Evolutionary conservation across 2,888 invertebrate genomes (phyloP), one percentile per base, ranked within the genome.

Genomic region (Cheilosia pagana): DNA sequence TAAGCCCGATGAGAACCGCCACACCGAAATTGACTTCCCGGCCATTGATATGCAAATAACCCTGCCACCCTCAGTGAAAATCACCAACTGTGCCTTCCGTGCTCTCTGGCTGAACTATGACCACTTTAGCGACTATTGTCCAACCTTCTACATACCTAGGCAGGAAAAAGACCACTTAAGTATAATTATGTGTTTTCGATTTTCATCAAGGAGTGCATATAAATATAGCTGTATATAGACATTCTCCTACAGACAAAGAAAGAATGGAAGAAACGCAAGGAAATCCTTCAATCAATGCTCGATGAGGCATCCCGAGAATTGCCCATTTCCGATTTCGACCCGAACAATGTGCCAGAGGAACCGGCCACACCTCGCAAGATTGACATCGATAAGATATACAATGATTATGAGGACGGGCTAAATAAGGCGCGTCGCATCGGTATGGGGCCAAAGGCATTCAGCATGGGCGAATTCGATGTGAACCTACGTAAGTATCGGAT

Each of bases 401-500:
- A 90, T 7, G 92, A 92, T 43, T 92, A 92, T 75, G 92, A 92
- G 78, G 91, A 92, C 72, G 90, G 91, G 55, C 63, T 91, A 31
- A 91, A 90, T 87, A 90, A 89, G 81, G 88, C 89, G 8, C 88
- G 90, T 14, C 89, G 91, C 0, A 87, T 88, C 23, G 89, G 89
- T 2, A 90, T 91, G 16, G 92, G 91, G 1, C 90, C 90, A 0
- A 90, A 89, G 41, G 89, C 90, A 0, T 89, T 89, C 3, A 88
- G 92, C 3, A 91, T 94, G 0, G 91, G 93, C 16, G 91, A 93
- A 23, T 93, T 94, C 0, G 95, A 95, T 89, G 89, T 97, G 0
- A 96, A 97, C 91, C 92, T 97, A 63, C 93, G 97, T 52, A 96
- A 95, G 89, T 96, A 95, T 89, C 93, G 92, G 0, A 94, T 97